Conservation (phyloP, 2,797 vertebrate species). For the Alosa sapidissima region DNA sequence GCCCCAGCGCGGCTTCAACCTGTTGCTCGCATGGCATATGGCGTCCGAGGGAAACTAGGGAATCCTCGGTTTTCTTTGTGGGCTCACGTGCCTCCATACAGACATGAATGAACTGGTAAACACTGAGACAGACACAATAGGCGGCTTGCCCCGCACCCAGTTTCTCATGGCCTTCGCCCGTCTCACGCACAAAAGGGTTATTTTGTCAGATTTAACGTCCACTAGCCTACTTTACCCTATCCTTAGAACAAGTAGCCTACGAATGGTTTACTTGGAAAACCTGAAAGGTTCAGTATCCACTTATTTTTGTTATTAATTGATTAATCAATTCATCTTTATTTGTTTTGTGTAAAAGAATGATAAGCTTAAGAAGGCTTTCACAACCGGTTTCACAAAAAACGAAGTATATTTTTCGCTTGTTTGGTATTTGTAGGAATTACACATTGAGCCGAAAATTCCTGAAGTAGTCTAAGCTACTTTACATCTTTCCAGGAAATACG, state of each 20-base stretch:
- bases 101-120: background rate
- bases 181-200: background rate
- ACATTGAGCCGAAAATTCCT: background rate
- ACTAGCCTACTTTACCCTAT: background rate
- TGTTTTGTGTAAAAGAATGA: too few species aligned
- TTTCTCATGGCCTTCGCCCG: background rate
- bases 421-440: background rate
- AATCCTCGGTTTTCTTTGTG: constrained; percentile 15
- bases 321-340: too few species aligned
- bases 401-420: background rate
- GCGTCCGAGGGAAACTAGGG: background rate
- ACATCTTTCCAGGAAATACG: background rate
- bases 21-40: constrained; percentile 38
- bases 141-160: background rate
- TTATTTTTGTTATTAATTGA: background rate
- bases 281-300: too few species aligned
- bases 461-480: background rate
- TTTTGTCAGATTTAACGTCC: background rate
- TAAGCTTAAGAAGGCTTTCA: background rate
- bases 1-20: constrained; percentile 36
- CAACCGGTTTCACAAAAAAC: background rate
- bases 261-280: too few species aligned
- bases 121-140: background rate
- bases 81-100: background rate
- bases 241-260: background rate